phyloP scores from a whole-genome alignment of 2,888 invertebrate species.

The Hypolimnas misippus region DNA sequence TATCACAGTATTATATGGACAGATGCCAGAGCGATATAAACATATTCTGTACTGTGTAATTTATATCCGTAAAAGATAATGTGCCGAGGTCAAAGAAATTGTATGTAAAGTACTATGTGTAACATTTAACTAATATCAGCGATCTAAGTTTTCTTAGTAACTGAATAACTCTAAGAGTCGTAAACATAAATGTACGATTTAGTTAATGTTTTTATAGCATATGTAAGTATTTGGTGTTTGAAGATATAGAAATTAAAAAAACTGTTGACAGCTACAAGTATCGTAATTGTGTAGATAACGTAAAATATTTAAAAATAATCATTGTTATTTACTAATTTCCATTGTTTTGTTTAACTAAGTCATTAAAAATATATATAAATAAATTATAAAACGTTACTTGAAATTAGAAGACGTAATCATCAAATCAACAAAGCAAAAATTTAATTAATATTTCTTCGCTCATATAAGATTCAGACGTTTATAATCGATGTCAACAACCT shows the following conservation, averaged over 20 bases:
- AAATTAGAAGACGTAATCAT: constrained; percentile 15
- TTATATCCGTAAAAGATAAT: constrained; percentile 71
- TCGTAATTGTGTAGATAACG: no score
- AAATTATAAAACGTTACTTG: no score
- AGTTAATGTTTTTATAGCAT: not conserved
- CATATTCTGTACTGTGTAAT: constrained; percentile 75
- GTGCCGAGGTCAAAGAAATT: constrained; percentile 74
- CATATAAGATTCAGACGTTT: constrained; percentile 31
- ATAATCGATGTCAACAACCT: constrained; percentile 39
- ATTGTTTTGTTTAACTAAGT: no score
- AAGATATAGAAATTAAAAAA: not conserved
- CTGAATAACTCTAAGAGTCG: constrained; percentile 7
- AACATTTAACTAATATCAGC: constrained; percentile 26
- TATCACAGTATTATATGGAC: constrained; percentile 80
- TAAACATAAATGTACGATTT: not conserved
- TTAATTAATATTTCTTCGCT: constrained; percentile 26
- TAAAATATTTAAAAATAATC: no score
- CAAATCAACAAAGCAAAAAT: constrained; percentile 14
- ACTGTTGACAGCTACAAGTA: no score
- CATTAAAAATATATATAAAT: no score
- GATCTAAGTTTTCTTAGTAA: constrained; percentile 31
- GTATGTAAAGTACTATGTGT: constrained; percentile 49
- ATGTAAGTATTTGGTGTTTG: not conserved
- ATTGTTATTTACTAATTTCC: no score
- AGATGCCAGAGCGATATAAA: constrained; percentile 76